Evolutionary conservation across 2,888 invertebrate species (phyloP), one percentile per base, ranked within the genome.

Genomic region (Philereme transversata): DNA sequence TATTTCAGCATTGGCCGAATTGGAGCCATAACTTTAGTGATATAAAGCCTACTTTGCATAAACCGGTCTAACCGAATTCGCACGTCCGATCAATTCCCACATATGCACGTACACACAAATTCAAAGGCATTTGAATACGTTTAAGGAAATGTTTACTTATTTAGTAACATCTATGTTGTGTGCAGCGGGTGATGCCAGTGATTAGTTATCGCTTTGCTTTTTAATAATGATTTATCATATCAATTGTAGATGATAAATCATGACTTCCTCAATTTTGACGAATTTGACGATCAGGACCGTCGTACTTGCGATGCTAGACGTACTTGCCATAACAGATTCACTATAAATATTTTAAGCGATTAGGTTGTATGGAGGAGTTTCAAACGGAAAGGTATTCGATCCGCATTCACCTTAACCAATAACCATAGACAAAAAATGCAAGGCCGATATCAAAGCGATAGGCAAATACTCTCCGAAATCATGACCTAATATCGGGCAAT

Each of bases 401-500:
- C 74, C 78, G 73, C 73, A 75, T 75, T 74, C 60, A 62, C 68
- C 64, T 67, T 69, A 70, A 74, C 71, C 77, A 60, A 60, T 75
- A 73, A 67, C 72, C 67, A 55, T 59, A 74, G 71, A 76, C 78
- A 82, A 87, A 84, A 85, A 85, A 81, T 80, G 76, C 79, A 78
- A 74, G 78, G 75, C 74, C 74, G 78, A 82, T 80, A 79, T 79
- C 78, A 80, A 67, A 69, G 75, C 77, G 87, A 88, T 90, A 90
- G 85, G 90, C 88, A 90, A 90, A 91, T 90, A 86, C 83, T 83
- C 83, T 71, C 81, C 83, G 81, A 81, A 90, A 90, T 90, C 88
- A 90, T 90, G 90, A 90, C 88, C 89, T 90, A 88, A 90, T 88
- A 90, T 88, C 80, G 80, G 76, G 88, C 84, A 87, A 90, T 91